A percentile compares a stretch with the other conserved stretches of the same genome.
phyloP scores from a whole-genome alignment of 2,113 vertebrate species.

The Cricetomys ansorgei region DNA sequence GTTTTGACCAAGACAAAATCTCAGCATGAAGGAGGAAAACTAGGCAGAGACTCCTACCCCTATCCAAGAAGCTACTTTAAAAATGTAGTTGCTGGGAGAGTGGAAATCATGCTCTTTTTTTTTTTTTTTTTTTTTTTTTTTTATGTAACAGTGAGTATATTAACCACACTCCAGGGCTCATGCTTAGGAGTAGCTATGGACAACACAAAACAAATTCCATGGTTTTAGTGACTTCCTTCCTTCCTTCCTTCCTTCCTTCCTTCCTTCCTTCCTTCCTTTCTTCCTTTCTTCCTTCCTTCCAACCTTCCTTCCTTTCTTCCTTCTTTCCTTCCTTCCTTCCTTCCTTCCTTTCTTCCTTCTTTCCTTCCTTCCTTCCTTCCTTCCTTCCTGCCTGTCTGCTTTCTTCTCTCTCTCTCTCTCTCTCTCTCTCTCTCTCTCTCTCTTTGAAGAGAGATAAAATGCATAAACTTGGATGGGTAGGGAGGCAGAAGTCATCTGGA shows the following conservation, averaged over 20 bases:
- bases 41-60: neutral
- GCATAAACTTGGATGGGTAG: neutral
- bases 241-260: neutral
- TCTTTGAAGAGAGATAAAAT: neutral
- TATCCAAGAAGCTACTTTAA: neutral
- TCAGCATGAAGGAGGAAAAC: neutral
- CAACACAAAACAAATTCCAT: neutral
- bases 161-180: neutral
- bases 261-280: neutral
- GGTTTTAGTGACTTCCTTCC: neutral
- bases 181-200: neutral
- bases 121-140: too few species aligned
- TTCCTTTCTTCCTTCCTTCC: accelerated
- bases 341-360: neutral
- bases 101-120: neutral
- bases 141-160: neutral
- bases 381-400: too few species aligned
- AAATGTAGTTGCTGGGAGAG: neutral
- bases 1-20: neutral
- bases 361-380: accelerated
- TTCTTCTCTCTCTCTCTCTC: neutral
- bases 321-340: neutral
- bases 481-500: neutral
- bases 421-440: too few species aligned
- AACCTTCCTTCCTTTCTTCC: accelerated